A percentile compares a stretch with the other conserved stretches of the same genome.
These are phyloP conservation scores for Pelagia noctiluca DNA, from an alignment of 30 jellyfish, hydroid and myxozoan species.

Conservation along the genomic window DNA sequence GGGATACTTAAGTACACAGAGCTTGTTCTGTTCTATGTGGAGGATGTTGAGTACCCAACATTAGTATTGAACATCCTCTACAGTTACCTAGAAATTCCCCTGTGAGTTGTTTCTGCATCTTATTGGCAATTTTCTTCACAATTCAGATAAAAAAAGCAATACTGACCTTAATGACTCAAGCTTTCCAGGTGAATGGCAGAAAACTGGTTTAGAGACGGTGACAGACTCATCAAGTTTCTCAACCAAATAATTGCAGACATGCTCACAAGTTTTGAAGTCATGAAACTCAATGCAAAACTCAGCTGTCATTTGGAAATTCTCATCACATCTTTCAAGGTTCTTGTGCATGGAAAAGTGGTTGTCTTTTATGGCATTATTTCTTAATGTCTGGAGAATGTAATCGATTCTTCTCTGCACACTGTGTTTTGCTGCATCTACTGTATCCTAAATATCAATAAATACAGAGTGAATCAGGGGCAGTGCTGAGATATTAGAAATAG, in stretches of 20 bases:
- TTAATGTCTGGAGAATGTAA: slow-evolving; percentile 80
- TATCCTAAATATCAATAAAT: too few species aligned
- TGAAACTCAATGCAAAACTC: slow-evolving; percentile 64
- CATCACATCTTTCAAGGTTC: slow-evolving; percentile 55
- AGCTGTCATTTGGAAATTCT: slow-evolving; percentile 51
- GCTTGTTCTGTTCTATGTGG: too few species aligned
- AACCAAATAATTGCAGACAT: slow-evolving; percentile 66
- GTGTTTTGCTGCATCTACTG: slow-evolving; percentile 82
- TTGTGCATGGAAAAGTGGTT: slow-evolving; percentile 58
- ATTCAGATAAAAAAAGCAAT: background rate
- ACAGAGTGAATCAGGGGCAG: too few species aligned
- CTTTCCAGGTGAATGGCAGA: slow-evolving; percentile 77
- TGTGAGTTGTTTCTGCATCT: too few species aligned
- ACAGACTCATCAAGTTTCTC: slow-evolving; percentile 84
- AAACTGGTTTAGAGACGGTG: slow-evolving; percentile 57
- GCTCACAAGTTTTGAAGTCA: slow-evolving; percentile 69
- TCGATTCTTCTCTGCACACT: slow-evolving; percentile 82
- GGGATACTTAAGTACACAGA: too few species aligned
- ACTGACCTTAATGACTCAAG: slow-evolving; percentile 79
- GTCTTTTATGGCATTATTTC: slow-evolving; percentile 68
- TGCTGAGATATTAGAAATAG: too few species aligned
- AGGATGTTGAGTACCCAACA: too few species aligned
- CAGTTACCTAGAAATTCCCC: too few species aligned
- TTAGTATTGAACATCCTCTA: too few species aligned
- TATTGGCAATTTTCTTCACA: background rate